A percentile compares a stretch with the other conserved stretches of the same genome.
These are phyloP conservation scores for Mugil cephalus DNA, from an alignment of 2,113 vertebrate genomes.

Conservation along the genomic window DNA sequence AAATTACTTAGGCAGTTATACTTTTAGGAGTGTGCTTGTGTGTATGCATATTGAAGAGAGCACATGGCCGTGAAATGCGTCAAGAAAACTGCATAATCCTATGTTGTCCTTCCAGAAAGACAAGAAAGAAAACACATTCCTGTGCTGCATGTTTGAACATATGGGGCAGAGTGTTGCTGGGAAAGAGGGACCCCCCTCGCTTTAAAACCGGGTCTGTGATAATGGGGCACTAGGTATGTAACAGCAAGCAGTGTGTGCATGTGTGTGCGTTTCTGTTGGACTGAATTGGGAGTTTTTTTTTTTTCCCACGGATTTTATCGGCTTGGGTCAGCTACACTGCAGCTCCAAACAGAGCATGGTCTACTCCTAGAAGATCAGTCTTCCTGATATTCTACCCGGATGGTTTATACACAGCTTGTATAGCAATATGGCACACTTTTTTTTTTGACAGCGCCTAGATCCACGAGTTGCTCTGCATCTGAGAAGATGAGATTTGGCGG, in stretches of 20 bases:
- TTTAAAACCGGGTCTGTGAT: constrained; percentile 62
- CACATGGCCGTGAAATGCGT: constrained; percentile 3
- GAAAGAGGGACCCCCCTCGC: constrained; percentile 50
- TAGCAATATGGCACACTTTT: no score
- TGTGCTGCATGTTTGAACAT: constrained; percentile 20
- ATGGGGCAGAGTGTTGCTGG: constrained; percentile 35
- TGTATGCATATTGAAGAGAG: constrained; percentile 2
- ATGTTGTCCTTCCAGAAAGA: constrained; percentile 13
- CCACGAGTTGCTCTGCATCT: no score
- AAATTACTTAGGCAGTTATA: no score
- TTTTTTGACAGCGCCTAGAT: no score
- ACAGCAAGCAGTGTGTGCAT: constrained; percentile 30
- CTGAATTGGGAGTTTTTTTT: no score
- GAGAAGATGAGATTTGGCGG: no score
- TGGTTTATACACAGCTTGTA: no score
- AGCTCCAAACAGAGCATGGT: no score
- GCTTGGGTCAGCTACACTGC: no score
- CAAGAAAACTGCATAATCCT: neutral
- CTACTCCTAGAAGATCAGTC: no score
- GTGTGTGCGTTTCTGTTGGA: constrained; percentile 29
- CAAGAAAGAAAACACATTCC: neutral
- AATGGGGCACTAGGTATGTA: constrained; percentile 70
- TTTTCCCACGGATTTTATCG: no score
- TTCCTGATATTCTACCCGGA: no score
- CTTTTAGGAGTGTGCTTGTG: neutral